Percentiles rank a stretch among this genome's conserved stretches.
phyloP scores from a whole-genome alignment of 2,113 vertebrate species.

The Pseudopipra pipra region DNA sequence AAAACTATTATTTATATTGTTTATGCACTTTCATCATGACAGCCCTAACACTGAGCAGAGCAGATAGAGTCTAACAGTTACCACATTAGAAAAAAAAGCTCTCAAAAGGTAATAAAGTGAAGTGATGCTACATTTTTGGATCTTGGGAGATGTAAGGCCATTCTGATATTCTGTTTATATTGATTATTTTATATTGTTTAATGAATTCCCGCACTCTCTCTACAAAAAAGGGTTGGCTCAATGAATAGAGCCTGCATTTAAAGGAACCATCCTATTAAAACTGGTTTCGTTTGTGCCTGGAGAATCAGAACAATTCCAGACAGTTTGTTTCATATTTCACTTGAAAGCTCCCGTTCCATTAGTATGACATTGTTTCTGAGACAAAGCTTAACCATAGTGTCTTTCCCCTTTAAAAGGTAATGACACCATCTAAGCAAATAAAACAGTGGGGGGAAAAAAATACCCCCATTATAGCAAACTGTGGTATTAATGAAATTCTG shows the following conservation, averaged over 20 bases:
- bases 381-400: constrained; percentile 27
- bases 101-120: constrained; percentile 58
- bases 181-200: constrained; percentile 45
- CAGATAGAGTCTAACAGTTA: constrained; percentile 53
- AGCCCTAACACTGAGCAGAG: constrained; percentile 63
- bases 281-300: neutral
- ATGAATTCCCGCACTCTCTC: constrained; percentile 24
- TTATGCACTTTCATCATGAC: constrained; percentile 71
- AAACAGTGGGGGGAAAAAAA: neutral
- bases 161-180: constrained; percentile 43
- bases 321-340: constrained; percentile 44
- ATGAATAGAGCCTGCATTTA: neutral
- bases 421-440: constrained; percentile 44
- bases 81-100: constrained; percentile 51
- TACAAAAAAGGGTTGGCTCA: neutral
- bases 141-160: neutral
- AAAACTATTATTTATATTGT: constrained; percentile 67
- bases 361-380: constrained; percentile 37
- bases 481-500: constrained; percentile 73
- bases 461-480: constrained; percentile 52
- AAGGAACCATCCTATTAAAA: constrained; percentile 12
- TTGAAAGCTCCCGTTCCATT: constrained; percentile 43
- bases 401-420: constrained; percentile 49
- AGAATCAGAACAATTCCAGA: constrained; percentile 10
- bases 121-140: constrained; percentile 45